These are phyloP conservation scores for Seira musarum DNA, from an alignment of 2,888 invertebrate species.

Conservation along the genomic window DNA sequence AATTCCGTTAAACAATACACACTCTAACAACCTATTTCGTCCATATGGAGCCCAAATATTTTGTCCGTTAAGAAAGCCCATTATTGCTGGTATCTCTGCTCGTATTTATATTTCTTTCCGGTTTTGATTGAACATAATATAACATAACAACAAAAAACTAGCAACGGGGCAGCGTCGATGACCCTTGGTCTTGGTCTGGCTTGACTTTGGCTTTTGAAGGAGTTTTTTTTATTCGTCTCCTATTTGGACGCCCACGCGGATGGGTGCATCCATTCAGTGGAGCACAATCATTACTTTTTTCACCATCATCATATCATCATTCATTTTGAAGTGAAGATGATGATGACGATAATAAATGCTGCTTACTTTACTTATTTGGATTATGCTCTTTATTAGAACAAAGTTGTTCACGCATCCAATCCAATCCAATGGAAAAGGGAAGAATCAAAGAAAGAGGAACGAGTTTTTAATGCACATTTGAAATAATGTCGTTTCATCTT, in stretches of 20 bases:
- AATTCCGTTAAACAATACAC: too few relatives aligned
- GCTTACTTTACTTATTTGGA: constrained; percentile 37
- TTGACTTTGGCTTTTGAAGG: constrained; percentile 23
- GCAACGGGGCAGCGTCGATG: constrained; percentile 47
- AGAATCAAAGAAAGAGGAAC: constrained; percentile 27
- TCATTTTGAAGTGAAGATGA: neutral
- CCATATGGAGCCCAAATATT: too few relatives aligned
- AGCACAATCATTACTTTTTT: constrained; percentile 42
- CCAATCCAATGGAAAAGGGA: constrained; percentile 31
- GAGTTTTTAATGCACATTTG: neutral
- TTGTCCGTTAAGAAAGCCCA: too few relatives aligned
- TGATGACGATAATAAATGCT: neutral
- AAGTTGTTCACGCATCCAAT: too few relatives aligned
- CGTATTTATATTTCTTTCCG: too few relatives aligned
- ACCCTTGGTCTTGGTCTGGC: constrained; percentile 25
- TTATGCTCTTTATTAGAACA: constrained; percentile 36
- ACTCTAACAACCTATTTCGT: too few relatives aligned
- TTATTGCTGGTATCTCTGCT: too few relatives aligned
- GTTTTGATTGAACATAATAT: too few relatives aligned
- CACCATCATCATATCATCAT: constrained; percentile 28
- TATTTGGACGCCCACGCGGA: constrained; percentile 53
- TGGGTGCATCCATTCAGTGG: constrained; percentile 29
- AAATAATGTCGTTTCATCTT: too few relatives aligned
- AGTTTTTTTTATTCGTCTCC: constrained; percentile 44
- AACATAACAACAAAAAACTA: neutral